Evolutionary conservation across 2,888 invertebrate genomes (phyloP).

Genomic region (Sesia apiformis): DNA sequence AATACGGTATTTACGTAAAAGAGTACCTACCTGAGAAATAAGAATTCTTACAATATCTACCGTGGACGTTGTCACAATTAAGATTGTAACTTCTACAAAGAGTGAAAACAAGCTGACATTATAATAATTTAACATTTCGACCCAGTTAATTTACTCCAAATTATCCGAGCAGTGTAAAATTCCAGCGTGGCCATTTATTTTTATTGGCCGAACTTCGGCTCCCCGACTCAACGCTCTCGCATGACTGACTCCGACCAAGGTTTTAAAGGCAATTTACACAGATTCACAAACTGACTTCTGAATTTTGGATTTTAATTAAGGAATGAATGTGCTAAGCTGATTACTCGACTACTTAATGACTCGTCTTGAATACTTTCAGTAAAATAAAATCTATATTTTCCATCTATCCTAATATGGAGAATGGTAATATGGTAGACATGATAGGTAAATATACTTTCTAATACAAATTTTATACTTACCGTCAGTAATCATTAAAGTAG

Average conservation of each 20-base stretch:
- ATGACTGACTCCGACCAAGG: conserved; percentile 5
- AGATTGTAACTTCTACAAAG: neutral
- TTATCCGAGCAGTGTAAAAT: conserved; percentile 1
- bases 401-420: too few relatives aligned
- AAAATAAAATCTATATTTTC: too few relatives aligned
- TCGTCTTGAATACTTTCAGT: too few relatives aligned
- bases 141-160: conserved; percentile 4
- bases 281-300: conserved; percentile 3
- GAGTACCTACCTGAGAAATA: too few relatives aligned
- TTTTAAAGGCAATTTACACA: conserved; percentile 1
- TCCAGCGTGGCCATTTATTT: conserved; percentile 7
- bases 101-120: neutral
- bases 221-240: conserved; percentile 10
- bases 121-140: neutral
- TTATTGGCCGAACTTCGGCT: conserved; percentile 9
- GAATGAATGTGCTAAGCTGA: conserved; percentile 1
- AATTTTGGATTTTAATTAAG: conserved; percentile 1
- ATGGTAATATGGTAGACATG: too few relatives aligned
- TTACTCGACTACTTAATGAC: neutral
- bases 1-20: too few relatives aligned
- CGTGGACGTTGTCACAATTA: too few relatives aligned
- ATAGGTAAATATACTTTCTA: too few relatives aligned
- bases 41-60: too few relatives aligned
- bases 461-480: too few relatives aligned
- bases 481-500: too few relatives aligned